These are phyloP conservation scores for Prochilodus magdalenae DNA, from an alignment of 2,113 vertebrate species.

Conservation along the genomic window DNA sequence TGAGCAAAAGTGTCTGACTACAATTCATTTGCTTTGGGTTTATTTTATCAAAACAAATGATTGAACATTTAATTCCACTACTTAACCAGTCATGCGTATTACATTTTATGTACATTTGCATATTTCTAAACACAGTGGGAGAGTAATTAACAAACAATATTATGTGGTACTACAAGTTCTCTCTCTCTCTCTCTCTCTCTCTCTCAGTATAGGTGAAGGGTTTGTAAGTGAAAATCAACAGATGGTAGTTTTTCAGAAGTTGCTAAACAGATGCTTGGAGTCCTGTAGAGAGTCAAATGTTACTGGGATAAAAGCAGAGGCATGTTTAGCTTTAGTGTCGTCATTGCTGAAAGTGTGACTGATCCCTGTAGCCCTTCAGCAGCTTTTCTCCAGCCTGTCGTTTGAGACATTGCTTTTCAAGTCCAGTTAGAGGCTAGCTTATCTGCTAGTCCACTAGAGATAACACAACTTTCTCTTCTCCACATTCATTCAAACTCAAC, in stretches of 20 bases:
- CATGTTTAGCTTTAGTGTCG: background rate
- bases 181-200: conserved; percentile 6
- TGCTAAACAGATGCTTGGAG: conserved; percentile 34
- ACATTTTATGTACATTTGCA: no score
- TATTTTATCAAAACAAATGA: no score
- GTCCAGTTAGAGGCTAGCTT: background rate
- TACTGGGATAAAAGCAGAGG: conserved; percentile 24
- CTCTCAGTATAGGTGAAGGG: background rate
- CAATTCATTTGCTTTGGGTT: no score
- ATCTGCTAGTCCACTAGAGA: background rate
- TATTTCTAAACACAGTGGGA: no score
- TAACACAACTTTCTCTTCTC: background rate
- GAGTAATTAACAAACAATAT: no score
- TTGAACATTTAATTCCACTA: no score
- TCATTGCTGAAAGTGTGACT: background rate
- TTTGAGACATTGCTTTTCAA: background rate
- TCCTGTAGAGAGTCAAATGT: conserved; percentile 7
- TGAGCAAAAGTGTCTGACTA: no score
- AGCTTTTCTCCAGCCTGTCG: conserved; percentile 20
- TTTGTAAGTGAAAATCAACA: conserved; percentile 20
- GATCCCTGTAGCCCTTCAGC: conserved; percentile 2
- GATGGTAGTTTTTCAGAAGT: conserved; percentile 36
- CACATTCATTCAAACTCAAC: no score
- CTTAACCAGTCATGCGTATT: no score
- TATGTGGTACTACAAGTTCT: no score